Base-by-base conservation (phyloP, 1,140 invertebrate species). In the Drosophila dunni region DNA sequence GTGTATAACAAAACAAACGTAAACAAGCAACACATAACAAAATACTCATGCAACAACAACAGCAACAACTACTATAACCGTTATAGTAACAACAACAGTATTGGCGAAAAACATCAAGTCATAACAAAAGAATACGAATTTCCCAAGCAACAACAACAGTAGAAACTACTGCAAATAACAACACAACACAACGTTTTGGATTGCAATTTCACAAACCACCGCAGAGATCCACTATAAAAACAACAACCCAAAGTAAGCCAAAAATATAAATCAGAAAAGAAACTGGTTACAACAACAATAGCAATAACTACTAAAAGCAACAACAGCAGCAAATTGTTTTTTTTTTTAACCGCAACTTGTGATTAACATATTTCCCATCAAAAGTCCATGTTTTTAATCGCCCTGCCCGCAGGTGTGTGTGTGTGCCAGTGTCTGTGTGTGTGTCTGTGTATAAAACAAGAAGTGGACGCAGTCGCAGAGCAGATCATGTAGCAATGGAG, bases 291-390 rank as follows among this genome's bases (percentile, higher is more conserved):
- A 73, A 76, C 13, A 63, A 38, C 44, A 51, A n/a, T 46, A 62
- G 9, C 34, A 63, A 63, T 9, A 38, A 36, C 24, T 46, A 62
- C 8, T 17, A 63, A 63, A 9, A 46, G 36, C 24, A 53, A 13
- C 17, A 53, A 51, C 48, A 44, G 6, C 45, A 58, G 40, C 36
- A 70, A 62, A 61, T 61, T 51, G 58, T 74, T 66, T 73, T 29
- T 29, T 29, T 29, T 29, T 40, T 62, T 67, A 81, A 63, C 65
- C 76, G 48, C 81, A 74, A 62, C 75, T 76, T 85, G 71, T 82
- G 75, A 89, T 88, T 88, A 83, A 83, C 83, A 88, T 88, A 88
- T 89, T 88, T 88, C 83, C 84, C 83, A 88, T 88, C 83, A 77
- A 85, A 68, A 69, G 45, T 62, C 48, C 65, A 50, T 69, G 65